Evolutionary conservation across 2,888 invertebrate species (phyloP).

Genomic region (Meta bourneti): DNA sequence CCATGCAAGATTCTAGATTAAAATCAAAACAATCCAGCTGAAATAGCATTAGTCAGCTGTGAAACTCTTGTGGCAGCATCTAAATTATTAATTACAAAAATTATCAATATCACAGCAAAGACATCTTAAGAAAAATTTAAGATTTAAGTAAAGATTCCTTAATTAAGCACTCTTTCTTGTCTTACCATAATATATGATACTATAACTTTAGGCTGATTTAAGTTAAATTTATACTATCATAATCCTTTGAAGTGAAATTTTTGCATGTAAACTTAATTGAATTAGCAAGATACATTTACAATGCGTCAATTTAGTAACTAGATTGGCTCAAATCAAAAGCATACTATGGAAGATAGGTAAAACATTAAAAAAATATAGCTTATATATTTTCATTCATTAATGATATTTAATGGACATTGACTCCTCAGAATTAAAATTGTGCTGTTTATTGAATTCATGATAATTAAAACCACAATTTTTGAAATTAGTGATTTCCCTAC

Average conservation of each 20-base stretch:
- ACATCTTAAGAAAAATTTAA: background rate
- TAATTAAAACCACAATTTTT: too few relatives aligned
- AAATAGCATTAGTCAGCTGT: slow-evolving; percentile 61
- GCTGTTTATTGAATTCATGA: too few relatives aligned
- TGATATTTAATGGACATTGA: background rate
- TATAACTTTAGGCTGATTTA: too few relatives aligned
- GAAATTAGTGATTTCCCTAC: too few relatives aligned
- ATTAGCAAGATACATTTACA: too few relatives aligned
- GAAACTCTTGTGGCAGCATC: slow-evolving; percentile 64
- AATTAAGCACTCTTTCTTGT: background rate
- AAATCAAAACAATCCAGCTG: slow-evolving; percentile 55
- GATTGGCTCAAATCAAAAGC: background rate
- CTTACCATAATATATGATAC: background rate
- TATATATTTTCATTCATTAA: background rate
- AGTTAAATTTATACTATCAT: too few relatives aligned
- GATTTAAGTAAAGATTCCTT: background rate
- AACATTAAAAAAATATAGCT: background rate
- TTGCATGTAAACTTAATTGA: too few relatives aligned
- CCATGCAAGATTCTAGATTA: slow-evolving; percentile 51
- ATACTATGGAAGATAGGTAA: background rate
- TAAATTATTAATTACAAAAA: slow-evolving; percentile 10
- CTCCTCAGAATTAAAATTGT: too few relatives aligned
- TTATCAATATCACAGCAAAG: slow-evolving; percentile 54
- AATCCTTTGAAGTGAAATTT: too few relatives aligned
- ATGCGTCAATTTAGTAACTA: too few relatives aligned